Evolutionary conservation across 1,140 invertebrate species (phyloP).

Genomic region (Metopolophium dirhodum): DNA sequence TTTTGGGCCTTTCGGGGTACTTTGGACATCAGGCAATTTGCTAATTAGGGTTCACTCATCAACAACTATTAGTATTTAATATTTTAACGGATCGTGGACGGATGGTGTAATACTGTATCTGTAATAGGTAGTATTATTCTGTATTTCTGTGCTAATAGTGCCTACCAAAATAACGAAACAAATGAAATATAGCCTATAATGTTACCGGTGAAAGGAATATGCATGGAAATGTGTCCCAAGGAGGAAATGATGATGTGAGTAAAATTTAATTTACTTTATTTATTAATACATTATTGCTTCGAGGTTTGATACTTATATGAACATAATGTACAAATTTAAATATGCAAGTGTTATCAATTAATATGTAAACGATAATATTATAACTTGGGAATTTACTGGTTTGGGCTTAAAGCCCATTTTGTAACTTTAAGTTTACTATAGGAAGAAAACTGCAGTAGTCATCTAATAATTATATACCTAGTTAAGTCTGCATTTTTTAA

Average conservation of each 20-base stretch:
- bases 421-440: not conserved
- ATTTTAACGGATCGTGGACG: too few relatives aligned
- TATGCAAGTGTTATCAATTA: not conserved
- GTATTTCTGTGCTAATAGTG: not conserved
- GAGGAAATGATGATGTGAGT: slow-evolving; percentile 30
- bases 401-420: not conserved
- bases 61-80: not conserved
- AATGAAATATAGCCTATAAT: slow-evolving; percentile 1
- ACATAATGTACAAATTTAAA: not conserved
- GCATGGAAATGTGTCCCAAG: slow-evolving; percentile 42
- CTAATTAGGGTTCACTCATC: not conserved
- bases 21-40: not conserved
- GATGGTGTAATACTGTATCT: not conserved
- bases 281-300: not conserved
- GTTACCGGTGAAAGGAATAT: slow-evolving; percentile 20
- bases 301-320: not conserved
- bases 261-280: not conserved
- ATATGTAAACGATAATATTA: not conserved
- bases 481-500: not conserved
- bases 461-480: too few relatives aligned
- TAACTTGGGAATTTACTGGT: not conserved
- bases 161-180: not conserved
- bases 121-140: not conserved
- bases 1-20: not conserved
- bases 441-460: not conserved